Base-by-base conservation (phyloP, 2,797 vertebrate species). In the Lates japonicus region DNA sequence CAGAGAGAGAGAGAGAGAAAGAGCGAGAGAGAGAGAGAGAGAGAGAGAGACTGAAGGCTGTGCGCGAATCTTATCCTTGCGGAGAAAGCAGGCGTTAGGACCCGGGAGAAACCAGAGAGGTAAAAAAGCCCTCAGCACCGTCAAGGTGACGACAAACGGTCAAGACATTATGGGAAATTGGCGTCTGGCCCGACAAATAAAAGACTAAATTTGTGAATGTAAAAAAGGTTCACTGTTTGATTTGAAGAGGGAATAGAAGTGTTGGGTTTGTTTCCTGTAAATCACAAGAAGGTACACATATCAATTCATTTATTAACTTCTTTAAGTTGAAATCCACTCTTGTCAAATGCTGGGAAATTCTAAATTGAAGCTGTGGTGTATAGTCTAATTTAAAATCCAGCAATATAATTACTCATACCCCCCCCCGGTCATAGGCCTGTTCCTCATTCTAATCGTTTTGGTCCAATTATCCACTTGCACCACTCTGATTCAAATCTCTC, bases 1-100 rank as follows among this genome's bases (percentile, higher is more conserved):
- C 39, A 42, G 16, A 31, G 5, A 52, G 13, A 19, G 6, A 13
- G 42, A 19, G 33, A 41, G 46, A 19, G 3, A 19, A 5, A 44
- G 44, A 57, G 3, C 41, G 3, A 13, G 12, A 37, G 7, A 55
- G 37, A 14, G 19, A 13, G 29, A 39, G 25, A 60, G 25, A 54
- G 25, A 22, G 46, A 25, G 22, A 22, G 22, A 49, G 31, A 39
- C 22, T 41, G 55, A 58, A 33, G 5, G 19, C 31, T 2, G 16
- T 46, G 58, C 1, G 49, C 1, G 54, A 59, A 82, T 35, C 22
- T 11, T 29, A 59, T 58, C 39, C 14, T 71, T 63, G 92, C 91
- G 92, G 70, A 91, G 90, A 0, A 0, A 0, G 12, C 87, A 16
- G 88, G 91, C 86, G 44, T 6, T 76, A 79, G 82, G 92, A 93